Evolutionary conservation across 2,888 invertebrate genomes (phyloP).

Genomic region (Taenaris catops): DNA sequence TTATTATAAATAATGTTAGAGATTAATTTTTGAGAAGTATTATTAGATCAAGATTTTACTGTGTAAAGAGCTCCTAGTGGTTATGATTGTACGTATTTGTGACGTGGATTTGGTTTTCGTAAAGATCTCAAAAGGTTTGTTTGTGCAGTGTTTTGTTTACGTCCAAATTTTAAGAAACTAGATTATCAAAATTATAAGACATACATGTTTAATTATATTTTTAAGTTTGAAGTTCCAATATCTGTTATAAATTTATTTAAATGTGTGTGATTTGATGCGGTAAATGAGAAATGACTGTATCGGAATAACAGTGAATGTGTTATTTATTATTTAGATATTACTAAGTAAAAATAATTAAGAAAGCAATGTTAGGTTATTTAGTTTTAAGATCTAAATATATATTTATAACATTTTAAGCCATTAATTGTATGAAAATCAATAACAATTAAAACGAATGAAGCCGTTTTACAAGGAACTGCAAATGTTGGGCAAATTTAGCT

Average conservation of each 20-base stretch:
- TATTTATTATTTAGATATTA: conserved; percentile 69
- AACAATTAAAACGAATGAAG: no score
- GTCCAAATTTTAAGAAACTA: conserved; percentile 73
- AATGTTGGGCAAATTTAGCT: no score
- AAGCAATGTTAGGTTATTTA: conserved; percentile 27
- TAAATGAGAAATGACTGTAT: conserved; percentile 47
- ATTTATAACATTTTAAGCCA: conserved; percentile 9
- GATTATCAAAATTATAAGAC: conserved; percentile 44
- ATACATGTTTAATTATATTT: conserved; percentile 40
- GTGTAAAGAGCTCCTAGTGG: conserved; percentile 48
- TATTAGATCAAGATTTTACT: conserved; percentile 57
- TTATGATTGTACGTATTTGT: conserved; percentile 63
- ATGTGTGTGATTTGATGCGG: conserved; percentile 27
- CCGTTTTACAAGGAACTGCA: no score
- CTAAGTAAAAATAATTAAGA: conserved; percentile 21
- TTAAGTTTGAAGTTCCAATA: conserved; percentile 44
- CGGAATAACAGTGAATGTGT: conserved; percentile 47
- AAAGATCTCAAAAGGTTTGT: conserved; percentile 79
- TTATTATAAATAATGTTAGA: conserved; percentile 17
- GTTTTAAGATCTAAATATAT: conserved; percentile 15
- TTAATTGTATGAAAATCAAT: conserved; percentile 3
- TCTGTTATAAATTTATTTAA: conserved; percentile 28
- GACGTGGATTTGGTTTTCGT: conserved; percentile 76
- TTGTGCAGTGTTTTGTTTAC: conserved; percentile 80
- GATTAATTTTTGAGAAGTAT: conserved; percentile 33